Evolutionary conservation across 2,113 vertebrate genomes (phyloP), one percentile per base, ranked within the genome.

Genomic region (Marcusenius ussheri): DNA sequence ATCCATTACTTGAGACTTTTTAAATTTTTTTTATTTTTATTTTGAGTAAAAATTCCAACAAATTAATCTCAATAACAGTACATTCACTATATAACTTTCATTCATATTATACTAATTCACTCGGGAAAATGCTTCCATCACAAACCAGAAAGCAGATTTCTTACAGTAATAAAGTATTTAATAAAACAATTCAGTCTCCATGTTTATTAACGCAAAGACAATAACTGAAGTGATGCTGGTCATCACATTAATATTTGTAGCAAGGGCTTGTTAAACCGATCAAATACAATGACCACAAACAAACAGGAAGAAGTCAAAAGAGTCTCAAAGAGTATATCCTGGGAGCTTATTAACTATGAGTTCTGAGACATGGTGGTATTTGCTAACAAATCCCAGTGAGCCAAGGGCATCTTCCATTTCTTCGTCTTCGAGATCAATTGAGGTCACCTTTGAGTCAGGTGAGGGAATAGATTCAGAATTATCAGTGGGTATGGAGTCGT

Each of bases 321-420:
- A 19, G 11, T 62, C 39, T 95, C 94, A 99, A 93, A 99, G 91
- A 1, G 97, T 99, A 87, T 99, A 99, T 89, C 98, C 98, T 3
- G 97, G 98, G 89, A 98, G 96, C 90, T 96, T 97, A 87, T 92
- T 96, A 92, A 95, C 93, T 91, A 98, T 94, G 87, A 99, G 94
- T 90, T 98, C 95, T 91, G 97, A 97, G 83, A 99, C 96, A 89
- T 97, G 96, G 93, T 92, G 96, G 93, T 94, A 97, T 89, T 96
- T 94, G 89, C 95, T 95, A 90, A 92, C 92, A 91, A 95, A 93
- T 90, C 62, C 89, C 19, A 97, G 92, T 58, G 96, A 93, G 45
- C 94, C 94, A 5, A 95, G 92, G 56, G 92, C 95, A 90, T 97
- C 92, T 70, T 93, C 92, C 91, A 95, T 90, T 74, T 92, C 94